phyloP scores from a whole-genome alignment of 2,113 vertebrate species.

The Ranitomeya variabilis region DNA sequence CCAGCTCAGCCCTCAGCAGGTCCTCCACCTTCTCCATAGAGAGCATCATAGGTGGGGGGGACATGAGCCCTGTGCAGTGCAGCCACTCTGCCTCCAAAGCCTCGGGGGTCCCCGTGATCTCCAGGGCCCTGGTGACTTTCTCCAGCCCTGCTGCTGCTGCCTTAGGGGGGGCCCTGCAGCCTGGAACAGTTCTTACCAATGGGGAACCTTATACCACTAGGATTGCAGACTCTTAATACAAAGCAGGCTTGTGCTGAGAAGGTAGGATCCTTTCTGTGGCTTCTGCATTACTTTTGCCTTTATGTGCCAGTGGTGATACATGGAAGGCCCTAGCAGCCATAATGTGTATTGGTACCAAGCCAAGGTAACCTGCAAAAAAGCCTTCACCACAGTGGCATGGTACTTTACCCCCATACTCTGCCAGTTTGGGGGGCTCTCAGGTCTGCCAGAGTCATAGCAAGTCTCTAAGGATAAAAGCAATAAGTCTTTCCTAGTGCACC shows the following conservation, averaged over 20 bases:
- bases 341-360: slow-evolving; percentile 74
- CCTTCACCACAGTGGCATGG: slow-evolving; percentile 53
- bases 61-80: slow-evolving; percentile 68
- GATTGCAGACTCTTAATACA: slow-evolving; percentile 83
- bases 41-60: slow-evolving; percentile 85
- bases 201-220: slow-evolving; percentile 83
- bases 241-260: slow-evolving; percentile 65
- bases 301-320: slow-evolving; percentile 8
- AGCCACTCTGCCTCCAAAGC: slow-evolving; percentile 75
- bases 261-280: slow-evolving; percentile 68
- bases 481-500: slow-evolving; percentile 66
- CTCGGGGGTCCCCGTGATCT: slow-evolving; percentile 75
- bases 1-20: slow-evolving; percentile 72
- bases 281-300: slow-evolving; percentile 42
- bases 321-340: slow-evolving; percentile 20
- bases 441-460: slow-evolving; percentile 66
- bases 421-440: slow-evolving; percentile 65
- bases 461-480: slow-evolving; percentile 64
- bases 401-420: slow-evolving; percentile 52
- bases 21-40: slow-evolving; percentile 92
- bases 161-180: slow-evolving; percentile 67
- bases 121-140: slow-evolving; percentile 72
- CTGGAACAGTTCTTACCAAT: slow-evolving; percentile 68
- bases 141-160: slow-evolving; percentile 65
- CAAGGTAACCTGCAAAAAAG: slow-evolving; percentile 60